phyloP scores from a whole-genome alignment of 2,113 vertebrate species.

The Vulpes vulpes region DNA sequence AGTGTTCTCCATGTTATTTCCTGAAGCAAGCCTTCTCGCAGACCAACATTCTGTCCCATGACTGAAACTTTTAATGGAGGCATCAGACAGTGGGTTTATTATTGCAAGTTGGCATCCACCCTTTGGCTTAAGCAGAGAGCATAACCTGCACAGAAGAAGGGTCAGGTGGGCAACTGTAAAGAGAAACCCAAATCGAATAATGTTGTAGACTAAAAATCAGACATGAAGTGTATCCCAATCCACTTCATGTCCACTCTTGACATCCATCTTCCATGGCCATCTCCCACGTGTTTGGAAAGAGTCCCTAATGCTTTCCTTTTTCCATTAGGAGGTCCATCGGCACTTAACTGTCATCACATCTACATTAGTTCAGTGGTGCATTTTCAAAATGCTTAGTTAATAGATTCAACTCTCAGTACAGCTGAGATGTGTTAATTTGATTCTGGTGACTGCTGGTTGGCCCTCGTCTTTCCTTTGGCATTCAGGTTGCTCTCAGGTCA shows the following conservation, averaged over 20 bases:
- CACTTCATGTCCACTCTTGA: background rate
- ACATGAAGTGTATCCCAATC: rapidly evolving
- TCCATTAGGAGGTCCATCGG: too few relatives aligned
- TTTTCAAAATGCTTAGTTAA: background rate
- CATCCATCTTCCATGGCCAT: too few relatives aligned
- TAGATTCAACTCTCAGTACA: background rate
- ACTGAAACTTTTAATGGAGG: background rate
- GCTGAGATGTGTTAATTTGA: background rate
- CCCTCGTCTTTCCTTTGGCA: background rate
- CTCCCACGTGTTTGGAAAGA: background rate
- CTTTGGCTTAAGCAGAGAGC: background rate
- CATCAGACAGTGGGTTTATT: background rate
- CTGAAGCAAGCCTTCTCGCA: background rate
- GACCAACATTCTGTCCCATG: too few relatives aligned
- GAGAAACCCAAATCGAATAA: background rate
- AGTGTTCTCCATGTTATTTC: background rate
- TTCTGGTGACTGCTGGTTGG: background rate
- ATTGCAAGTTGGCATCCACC: background rate
- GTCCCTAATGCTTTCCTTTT: background rate
- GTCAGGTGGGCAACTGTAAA: background rate
- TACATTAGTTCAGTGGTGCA: background rate
- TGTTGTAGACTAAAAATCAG: background rate
- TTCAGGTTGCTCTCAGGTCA: background rate
- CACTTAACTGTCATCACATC: background rate
- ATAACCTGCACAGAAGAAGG: background rate